phyloP scores from a whole-genome alignment of 2,888 invertebrate genomes.

The Andrena flavipes region DNA sequence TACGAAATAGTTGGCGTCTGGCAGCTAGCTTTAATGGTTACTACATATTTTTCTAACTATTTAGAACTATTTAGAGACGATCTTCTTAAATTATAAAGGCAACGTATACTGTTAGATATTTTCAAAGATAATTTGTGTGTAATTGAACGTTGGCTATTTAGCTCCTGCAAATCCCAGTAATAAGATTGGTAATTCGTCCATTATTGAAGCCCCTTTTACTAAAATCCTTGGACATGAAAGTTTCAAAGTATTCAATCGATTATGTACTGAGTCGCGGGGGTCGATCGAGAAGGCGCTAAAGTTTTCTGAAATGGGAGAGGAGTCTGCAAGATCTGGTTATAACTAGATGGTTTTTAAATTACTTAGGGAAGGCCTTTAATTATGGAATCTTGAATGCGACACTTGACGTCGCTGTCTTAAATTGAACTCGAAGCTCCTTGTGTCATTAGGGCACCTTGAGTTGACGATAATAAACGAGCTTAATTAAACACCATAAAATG shows the following conservation, averaged over 20 bases:
- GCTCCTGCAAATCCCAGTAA: neutral
- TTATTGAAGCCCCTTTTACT: neutral
- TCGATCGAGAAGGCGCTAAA: neutral
- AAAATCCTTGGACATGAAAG: neutral
- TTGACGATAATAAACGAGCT: neutral
- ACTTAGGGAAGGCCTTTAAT: conserved; percentile 10
- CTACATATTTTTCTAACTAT: neutral
- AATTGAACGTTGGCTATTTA: neutral
- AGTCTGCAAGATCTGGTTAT: neutral
- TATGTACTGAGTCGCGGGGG: neutral
- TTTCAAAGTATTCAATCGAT: neutral
- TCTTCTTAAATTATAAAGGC: neutral
- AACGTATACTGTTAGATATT: neutral
- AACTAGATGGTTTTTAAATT: neutral
- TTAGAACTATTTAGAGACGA: neutral
- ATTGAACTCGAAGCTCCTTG: neutral
- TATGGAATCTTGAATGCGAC: neutral
- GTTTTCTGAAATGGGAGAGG: conserved; percentile 1
- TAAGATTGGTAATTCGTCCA: neutral
- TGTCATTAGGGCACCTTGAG: neutral
- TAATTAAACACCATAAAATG: neutral
- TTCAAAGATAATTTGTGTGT: neutral
- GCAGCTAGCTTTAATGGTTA: too few relatives aligned
- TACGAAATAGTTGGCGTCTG: neutral
- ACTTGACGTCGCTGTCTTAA: neutral